phyloP scores from a whole-genome alignment of 1,140 invertebrate genomes.

The Plectus sambesii region DNA sequence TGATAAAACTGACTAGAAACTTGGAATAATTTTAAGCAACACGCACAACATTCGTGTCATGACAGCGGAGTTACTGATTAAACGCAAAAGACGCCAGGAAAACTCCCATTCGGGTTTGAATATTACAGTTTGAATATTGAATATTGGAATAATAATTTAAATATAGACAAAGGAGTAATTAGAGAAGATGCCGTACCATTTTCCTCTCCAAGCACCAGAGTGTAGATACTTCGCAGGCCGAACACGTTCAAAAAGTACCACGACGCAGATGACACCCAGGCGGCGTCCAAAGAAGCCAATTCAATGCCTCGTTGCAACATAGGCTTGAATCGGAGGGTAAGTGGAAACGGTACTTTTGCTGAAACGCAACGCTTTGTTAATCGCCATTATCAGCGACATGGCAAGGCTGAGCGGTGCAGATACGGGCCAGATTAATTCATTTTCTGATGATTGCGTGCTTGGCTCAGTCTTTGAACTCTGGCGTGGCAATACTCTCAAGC shows the following conservation, averaged over 20 bases:
- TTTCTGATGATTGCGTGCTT: too few species aligned
- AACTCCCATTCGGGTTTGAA: background rate
- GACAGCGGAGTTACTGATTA: too few species aligned
- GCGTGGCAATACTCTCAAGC: too few species aligned
- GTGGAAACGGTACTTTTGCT: conserved; percentile 94
- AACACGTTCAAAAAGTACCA: conserved; percentile 99
- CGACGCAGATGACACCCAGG: conserved; percentile 97
- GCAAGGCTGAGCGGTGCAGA: too few species aligned
- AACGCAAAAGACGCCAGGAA: background rate
- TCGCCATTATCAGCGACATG: too few species aligned
- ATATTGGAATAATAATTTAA: background rate
- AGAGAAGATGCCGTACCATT: conserved; percentile 60
- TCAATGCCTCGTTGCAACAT: conserved; percentile 98
- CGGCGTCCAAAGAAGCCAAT: conserved; percentile 81
- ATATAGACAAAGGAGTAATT: conserved; percentile 2
- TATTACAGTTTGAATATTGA: conserved; percentile 11
- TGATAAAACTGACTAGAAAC: too few species aligned
- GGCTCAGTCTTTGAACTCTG: too few species aligned
- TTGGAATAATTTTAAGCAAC: too few species aligned
- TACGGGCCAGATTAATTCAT: too few species aligned
- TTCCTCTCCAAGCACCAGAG: conserved; percentile 91
- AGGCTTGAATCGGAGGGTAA: conserved; percentile 93
- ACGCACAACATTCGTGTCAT: too few species aligned
- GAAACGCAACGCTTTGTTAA: too few species aligned
- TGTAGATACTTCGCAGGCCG: conserved; percentile 91